Base-by-base conservation (phyloP, 2,797 vertebrate genomes). In the Dipus sagitta region DNA sequence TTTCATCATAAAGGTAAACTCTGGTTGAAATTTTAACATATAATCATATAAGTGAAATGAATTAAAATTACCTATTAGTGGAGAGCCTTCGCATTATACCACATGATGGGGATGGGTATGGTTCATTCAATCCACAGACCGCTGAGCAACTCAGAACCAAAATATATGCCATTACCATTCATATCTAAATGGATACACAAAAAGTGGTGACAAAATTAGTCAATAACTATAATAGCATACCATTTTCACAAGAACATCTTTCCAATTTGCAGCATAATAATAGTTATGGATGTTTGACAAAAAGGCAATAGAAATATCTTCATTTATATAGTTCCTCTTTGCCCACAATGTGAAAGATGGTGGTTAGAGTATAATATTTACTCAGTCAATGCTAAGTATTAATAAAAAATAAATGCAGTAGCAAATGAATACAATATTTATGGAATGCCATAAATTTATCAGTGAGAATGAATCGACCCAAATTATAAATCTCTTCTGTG, bases 111-210 rank as follows among this genome's bases (percentile, higher is more conserved):
- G 91, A 96, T 0, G 21, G 88, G 88, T 81, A 94, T 6, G 20
- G 75, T 91, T 97, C 96, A 93, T 94, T 96, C 92, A 92, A 88
- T 68, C 1, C 95, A 95, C 70, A 96, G 95, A 72, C 88, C 95
- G 47, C 96, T 84, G 90, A 65, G 87, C 79, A 82, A 91, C 3
- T 38, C 0, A 0, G 60, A 34, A 90, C 74, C 9, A 30, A 92
- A 96, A 84, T 28, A 62, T 24, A 81, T 93, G 87, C 96, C 97
- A 98, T 97, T 88, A 97, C 83, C 30, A 47, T 65, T 79, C 91
- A 97, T 89, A 96, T 54, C 98, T 98, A 91, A 32, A 21, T 12
- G 87, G 79, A 92, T 24, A 87, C 80, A 71, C 8, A 86, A 6
- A 34, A 38, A 76, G 47, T 13, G 75, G 52, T 8, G 38, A n/a